phyloP scores from a whole-genome alignment of 1,140 invertebrate species.

The Drosophila asahinai region DNA sequence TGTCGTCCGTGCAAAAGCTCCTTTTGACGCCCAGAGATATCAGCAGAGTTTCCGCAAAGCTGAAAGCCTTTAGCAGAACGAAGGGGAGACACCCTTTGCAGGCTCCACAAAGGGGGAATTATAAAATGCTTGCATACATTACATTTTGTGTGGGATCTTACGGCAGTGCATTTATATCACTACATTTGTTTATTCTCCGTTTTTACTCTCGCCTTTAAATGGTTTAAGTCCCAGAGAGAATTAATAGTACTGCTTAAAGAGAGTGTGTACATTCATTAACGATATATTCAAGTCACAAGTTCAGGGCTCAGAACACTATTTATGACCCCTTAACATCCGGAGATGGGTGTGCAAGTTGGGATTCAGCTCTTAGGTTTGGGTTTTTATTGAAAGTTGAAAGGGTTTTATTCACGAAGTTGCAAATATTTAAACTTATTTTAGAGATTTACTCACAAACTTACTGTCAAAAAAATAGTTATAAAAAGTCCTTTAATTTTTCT shows the following conservation, averaged over 20 bases:
- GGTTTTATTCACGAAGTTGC: too few relatives aligned
- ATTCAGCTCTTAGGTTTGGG: background rate
- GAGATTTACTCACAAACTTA: too few relatives aligned
- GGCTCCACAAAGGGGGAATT: slow-evolving; percentile 18
- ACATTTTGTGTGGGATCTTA: slow-evolving; percentile 5
- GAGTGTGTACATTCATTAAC: background rate
- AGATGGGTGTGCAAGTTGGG: background rate
- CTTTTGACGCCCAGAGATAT: slow-evolving; percentile 41
- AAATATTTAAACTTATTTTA: background rate
- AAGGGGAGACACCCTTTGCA: slow-evolving; percentile 13
- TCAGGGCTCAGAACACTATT: background rate
- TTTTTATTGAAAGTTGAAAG: background rate
- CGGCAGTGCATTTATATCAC: slow-evolving; percentile 1
- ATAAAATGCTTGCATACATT: slow-evolving; percentile 24
- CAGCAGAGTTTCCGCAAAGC: slow-evolving; percentile 19
- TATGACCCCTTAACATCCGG: background rate
- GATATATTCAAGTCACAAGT: slow-evolving; percentile 6
- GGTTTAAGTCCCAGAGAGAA: background rate
- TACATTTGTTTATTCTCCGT: background rate
- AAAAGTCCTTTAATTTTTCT: too few relatives aligned
- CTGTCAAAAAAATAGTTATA: too few relatives aligned
- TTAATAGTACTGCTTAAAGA: background rate
- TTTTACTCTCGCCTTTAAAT: slow-evolving; percentile 7
- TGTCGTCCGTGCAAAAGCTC: slow-evolving; percentile 47
- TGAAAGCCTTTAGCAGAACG: slow-evolving; percentile 11